Evolutionary conservation across 2,888 invertebrate species (phyloP).

Genomic region (Zhengitettix transpicula): DNA sequence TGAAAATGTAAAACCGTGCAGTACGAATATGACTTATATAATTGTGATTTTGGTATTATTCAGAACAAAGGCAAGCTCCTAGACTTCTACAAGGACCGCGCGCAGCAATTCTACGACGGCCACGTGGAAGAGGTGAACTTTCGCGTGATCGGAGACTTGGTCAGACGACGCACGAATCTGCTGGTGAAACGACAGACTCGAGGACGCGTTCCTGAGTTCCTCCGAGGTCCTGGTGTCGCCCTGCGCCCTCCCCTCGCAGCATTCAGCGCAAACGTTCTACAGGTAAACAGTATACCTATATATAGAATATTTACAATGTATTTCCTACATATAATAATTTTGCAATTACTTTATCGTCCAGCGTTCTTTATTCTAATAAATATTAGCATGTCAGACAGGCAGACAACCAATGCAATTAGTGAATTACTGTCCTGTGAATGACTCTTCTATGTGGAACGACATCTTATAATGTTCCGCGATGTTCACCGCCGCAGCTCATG

Average conservation of each 20-base stretch:
- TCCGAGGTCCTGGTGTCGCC: conserved; percentile 52
- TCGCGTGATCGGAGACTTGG: conserved; percentile 56
- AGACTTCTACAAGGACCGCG: conserved; percentile 76
- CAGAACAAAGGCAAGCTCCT: conserved; percentile 56
- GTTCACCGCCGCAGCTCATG: too few species aligned
- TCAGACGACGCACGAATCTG: conserved; percentile 64
- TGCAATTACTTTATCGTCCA: too few species aligned
- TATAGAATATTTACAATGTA: too few species aligned
- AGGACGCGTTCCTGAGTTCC: conserved; percentile 58
- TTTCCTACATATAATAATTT: too few species aligned
- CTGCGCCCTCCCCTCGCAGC: conserved; percentile 64
- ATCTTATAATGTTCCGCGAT: too few species aligned
- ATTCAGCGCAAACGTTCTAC: conserved; percentile 65
- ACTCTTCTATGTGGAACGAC: too few species aligned
- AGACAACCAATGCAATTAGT: too few species aligned
- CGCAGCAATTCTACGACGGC: conserved; percentile 73
- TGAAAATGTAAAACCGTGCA: too few species aligned
- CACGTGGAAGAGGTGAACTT: conserved; percentile 75
- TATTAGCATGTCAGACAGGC: too few species aligned
- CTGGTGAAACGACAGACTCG: conserved; percentile 62
- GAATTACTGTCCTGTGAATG: too few species aligned
- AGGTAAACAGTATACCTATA: conserved; percentile 29
- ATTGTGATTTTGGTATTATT: conserved; percentile 2
- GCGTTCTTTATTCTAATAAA: too few species aligned
- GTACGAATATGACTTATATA: too few species aligned